A percentile compares a stretch with the other conserved stretches of the same genome.
Conservation (phyloP, 2,888 invertebrate species). For the Patella ulyssiponensis region DNA sequence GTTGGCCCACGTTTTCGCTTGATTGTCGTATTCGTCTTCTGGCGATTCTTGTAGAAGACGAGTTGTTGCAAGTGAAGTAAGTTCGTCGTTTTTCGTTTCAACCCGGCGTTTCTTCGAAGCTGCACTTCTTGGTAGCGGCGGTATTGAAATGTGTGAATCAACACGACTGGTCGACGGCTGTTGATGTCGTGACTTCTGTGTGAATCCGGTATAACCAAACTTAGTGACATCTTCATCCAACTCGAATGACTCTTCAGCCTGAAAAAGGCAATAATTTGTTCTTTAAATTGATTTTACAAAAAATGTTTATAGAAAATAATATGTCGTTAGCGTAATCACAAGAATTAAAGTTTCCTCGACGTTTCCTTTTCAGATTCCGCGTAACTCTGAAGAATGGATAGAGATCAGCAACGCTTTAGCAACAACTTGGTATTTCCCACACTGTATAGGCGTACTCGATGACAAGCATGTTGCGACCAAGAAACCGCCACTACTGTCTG, state of each 20-base stretch:
- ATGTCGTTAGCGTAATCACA: no score
- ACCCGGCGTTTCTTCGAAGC: background rate
- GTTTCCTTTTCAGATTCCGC: background rate
- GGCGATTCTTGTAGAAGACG: background rate
- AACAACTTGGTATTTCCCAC: conserved; percentile 26
- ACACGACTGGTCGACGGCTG: background rate
- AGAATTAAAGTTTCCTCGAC: no score
- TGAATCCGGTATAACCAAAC: background rate
- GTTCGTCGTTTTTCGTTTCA: background rate
- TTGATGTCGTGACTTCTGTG: background rate
- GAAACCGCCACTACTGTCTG: background rate
- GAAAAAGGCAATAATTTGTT: background rate
- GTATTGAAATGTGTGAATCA: background rate
- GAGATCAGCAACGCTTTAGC: conserved; percentile 12
- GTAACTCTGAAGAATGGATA: background rate
- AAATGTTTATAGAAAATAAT: no score
- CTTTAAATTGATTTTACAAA: no score
- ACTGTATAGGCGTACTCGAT: conserved; percentile 14
- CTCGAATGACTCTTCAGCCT: background rate
- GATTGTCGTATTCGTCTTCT: background rate
- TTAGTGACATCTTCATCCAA: background rate
- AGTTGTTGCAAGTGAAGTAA: background rate
- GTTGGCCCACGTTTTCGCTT: background rate
- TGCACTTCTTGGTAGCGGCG: background rate
- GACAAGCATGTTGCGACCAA: background rate